A percentile compares a stretch with the other conserved stretches of the same genome.
phyloP scores from a whole-genome alignment of 2,113 vertebrate species.

The Genyomyrus donnyi region DNA sequence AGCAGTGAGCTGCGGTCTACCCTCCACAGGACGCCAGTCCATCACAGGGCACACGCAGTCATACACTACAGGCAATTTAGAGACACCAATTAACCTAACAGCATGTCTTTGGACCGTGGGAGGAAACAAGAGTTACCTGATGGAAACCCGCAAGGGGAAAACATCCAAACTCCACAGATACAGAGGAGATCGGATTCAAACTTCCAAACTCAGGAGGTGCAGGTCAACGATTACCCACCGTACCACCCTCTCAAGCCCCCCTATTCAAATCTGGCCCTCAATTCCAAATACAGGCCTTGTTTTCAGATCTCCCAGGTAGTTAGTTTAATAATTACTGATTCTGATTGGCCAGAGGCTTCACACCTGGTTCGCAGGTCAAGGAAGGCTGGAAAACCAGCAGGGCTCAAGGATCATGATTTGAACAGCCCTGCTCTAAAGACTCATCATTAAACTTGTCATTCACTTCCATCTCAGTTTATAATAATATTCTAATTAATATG shows the following conservation, averaged over 20 bases:
- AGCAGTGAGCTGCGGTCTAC: neutral
- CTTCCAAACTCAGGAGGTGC: neutral
- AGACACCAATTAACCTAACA: neutral
- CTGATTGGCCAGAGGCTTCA: no score
- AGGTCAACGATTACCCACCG: neutral
- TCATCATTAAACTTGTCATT: neutral
- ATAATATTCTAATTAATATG: neutral
- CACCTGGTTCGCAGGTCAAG: no score
- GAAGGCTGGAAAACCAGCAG: no score
- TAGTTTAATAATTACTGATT: no score
- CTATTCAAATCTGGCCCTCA: no score
- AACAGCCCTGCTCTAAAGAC: neutral
- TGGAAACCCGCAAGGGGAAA: neutral
- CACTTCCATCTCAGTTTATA: neutral
- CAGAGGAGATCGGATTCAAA: neutral
- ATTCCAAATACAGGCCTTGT: no score
- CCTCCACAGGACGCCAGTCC: neutral
- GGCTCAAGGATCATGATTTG: neutral
- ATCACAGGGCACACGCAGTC: neutral
- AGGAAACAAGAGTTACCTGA: neutral
- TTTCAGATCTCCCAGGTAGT: no score
- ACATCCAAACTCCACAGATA: neutral
- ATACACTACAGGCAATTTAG: neutral
- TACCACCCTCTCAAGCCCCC: neutral
- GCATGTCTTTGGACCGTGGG: neutral